Evolutionary conservation across 2,888 invertebrate genomes (phyloP), one percentile per base, ranked within the genome.

Genomic region (Lydus trimaculatus): DNA sequence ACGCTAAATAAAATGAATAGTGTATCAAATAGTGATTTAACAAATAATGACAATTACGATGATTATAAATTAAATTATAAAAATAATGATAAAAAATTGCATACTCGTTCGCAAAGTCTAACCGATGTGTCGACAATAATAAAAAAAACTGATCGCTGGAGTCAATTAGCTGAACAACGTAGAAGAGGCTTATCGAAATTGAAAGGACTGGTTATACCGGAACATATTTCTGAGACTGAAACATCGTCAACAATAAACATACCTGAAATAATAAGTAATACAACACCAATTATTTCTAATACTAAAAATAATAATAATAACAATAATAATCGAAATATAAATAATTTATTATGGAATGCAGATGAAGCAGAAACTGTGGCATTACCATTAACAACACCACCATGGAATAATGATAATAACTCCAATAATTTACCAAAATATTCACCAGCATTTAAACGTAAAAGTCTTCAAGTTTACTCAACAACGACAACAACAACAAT

Each of bases 181-280:
- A 90, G 92, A 74, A 92, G 92, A 80, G 92, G 93, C 23, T 90
- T 95, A 85, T 94, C 94, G 2, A 96, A 95, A 84, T 85, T 96
- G 69, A 89, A 95, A 79, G 96, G 95, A n/a, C 86, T 96, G 77
- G 93, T 95, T 36, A 96, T 96, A 81, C 96, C 96, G 5, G 95
- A 96, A 78, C 88, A 89, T 70, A 87, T 89, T 15, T 84, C 88
- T 28, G 86, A 89, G 73, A 83, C 86, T 3, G 80, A 80, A 52
- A 63, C 91, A 58, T 89, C 91, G 63, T 86, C 91, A 63, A 91
- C 93, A 84, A 87, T 92, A 61, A 94, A 94, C 85, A 86, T 96
- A 79, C 94, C 95, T 0, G 94, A 93, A 87, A 95, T 96, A 64
- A 93, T 92, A 85, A 93, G 93, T 78, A 75, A 75, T 65, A 78